Evolutionary conservation across 1,140 invertebrate species (phyloP), one percentile per base, ranked within the genome.

Genomic region (Trichoplusia ni): DNA sequence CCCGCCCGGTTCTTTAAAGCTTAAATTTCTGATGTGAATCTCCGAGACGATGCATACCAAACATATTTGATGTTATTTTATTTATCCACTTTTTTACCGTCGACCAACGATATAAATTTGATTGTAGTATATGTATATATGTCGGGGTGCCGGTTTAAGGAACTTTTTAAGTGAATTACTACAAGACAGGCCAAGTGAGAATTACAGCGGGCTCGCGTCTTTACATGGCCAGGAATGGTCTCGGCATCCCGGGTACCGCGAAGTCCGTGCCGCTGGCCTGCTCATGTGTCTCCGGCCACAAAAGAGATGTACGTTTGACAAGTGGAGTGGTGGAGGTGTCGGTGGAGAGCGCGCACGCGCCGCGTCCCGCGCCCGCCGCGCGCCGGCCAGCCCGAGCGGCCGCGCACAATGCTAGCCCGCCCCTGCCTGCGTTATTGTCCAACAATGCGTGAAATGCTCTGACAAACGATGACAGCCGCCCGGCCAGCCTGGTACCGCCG

Each of bases 381-480:
- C n/a, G 59, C 46, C 72, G 65, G 40, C 40, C 49, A 65, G 64
- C 49, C 46, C 72, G 65, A 35, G 33, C 49, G 67, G 64, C 49
- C 69, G 73, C 76, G 73, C 82, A 85, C 79, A 84, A 82, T 82
- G 72, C 71, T 58, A 35, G 61, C 67, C 60, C 62, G 56, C 61
- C 67, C 67, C 69, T 60, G 65, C 73, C 74, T 82, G 84, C 82
- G 83, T 82, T 89, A 86, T 89, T 85, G 82, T 85, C 84, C 86
- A 86, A 89, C 85, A 89, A 88, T 78, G 84, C 86, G 86, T 87
- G 86, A 89, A 89, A 89, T 84, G 82, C 81, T 73, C 82, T 87
- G 86, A 89, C 86, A 89, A 87, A 89, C 86, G 86, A 86, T 84
- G 84, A 88, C 86, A 89, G 82, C 77, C 76, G 74, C 76, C 77